Conservation (phyloP, 1,140 invertebrate genomes). For the Drosophila equinoxialis region DNA sequence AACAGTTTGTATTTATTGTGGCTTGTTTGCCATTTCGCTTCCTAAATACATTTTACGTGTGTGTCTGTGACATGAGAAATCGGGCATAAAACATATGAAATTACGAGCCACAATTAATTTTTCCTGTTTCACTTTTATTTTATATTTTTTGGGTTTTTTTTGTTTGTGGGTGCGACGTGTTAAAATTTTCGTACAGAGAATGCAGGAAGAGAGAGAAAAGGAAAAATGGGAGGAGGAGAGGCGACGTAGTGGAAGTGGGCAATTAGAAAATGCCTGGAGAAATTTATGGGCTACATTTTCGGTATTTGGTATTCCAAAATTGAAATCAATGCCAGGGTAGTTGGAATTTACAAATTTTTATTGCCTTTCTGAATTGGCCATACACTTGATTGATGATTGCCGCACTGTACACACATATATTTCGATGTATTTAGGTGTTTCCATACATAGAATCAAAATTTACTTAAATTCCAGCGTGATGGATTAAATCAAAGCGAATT, state of each 20-base stretch:
- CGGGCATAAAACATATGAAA: constrained; percentile 38
- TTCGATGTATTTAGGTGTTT: not conserved
- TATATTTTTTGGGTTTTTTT: not conserved
- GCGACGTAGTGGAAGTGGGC: constrained; percentile 7
- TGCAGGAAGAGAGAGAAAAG: not conserved
- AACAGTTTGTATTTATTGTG: constrained; percentile 77
- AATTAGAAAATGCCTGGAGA: constrained; percentile 51
- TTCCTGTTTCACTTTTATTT: constrained; percentile 8
- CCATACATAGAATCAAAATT: too few species aligned
- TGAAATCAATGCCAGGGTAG: constrained; percentile 50
- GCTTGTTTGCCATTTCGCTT: constrained; percentile 45
- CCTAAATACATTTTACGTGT: constrained; percentile 37
- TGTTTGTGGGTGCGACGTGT: constrained; percentile 19
- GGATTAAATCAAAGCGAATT: too few species aligned
- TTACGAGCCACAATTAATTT: constrained; percentile 55
- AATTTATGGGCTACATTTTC: constrained; percentile 32
- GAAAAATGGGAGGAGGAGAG: not conserved
- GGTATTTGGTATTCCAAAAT: constrained; percentile 30
- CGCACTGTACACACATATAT: constrained; percentile 27
- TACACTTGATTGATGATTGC: constrained; percentile 68
- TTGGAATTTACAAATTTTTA: constrained; percentile 56
- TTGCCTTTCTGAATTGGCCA: constrained; percentile 37
- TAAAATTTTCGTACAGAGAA: not conserved
- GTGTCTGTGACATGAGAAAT: constrained; percentile 63
- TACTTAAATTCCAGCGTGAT: too few species aligned